Evolutionary conservation across 2,888 invertebrate genomes (phyloP).

Genomic region (Orthosia incerta): DNA sequence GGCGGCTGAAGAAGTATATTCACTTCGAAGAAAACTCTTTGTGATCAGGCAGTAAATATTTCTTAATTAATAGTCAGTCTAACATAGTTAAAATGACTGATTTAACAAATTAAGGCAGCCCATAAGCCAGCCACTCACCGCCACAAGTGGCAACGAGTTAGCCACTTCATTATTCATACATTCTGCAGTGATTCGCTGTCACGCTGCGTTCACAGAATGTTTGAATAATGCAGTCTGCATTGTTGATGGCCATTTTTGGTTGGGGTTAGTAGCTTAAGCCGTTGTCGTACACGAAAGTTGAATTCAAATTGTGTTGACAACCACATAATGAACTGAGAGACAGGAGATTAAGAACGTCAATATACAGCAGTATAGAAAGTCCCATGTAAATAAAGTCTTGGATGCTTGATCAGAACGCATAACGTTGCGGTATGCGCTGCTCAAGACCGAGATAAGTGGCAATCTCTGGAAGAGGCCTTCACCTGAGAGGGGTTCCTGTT

Average conservation of each 20-base stretch:
- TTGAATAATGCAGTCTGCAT: conserved; percentile 41
- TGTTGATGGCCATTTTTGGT: conserved; percentile 32
- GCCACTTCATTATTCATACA: conserved; percentile 50
- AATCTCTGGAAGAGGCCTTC: too few species aligned
- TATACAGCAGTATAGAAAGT: too few species aligned
- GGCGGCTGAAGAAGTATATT: too few species aligned
- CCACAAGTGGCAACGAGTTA: conserved; percentile 44
- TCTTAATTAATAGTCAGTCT: background rate
- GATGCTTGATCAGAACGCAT: too few species aligned
- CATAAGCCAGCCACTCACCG: conserved; percentile 17
- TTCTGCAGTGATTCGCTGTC: conserved; percentile 21
- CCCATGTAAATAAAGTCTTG: too few species aligned
- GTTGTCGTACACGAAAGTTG: background rate
- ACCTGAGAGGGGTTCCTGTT: too few species aligned
- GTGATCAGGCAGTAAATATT: background rate
- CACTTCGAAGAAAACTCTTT: too few species aligned
- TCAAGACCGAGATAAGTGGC: too few species aligned
- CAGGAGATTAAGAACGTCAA: too few species aligned
- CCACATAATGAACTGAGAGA: background rate
- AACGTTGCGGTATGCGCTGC: too few species aligned
- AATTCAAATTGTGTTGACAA: background rate
- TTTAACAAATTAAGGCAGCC: conserved; percentile 13
- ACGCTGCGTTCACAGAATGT: conserved; percentile 26
- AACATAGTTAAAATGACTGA: background rate
- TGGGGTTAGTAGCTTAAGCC: background rate